phyloP scores from a whole-genome alignment of 2,113 vertebrate species.

The Thunnus thynnus region DNA sequence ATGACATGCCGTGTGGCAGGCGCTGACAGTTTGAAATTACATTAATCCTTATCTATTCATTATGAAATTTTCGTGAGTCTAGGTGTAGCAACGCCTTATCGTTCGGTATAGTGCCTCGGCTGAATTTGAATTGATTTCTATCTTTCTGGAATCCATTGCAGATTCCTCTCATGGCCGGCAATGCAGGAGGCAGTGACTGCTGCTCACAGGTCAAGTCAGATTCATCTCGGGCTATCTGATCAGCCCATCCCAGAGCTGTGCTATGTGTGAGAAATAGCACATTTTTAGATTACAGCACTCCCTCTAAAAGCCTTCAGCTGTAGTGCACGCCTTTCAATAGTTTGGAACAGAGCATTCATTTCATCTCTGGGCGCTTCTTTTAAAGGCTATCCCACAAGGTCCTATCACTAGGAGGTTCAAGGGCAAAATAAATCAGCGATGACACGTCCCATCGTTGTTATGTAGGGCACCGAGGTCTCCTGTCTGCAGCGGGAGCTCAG shows the following conservation, averaged over 20 bases:
- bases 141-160: conserved; percentile 68
- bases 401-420: conserved; percentile 77
- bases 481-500: conserved; percentile 61
- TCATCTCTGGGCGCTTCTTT: conserved; percentile 66
- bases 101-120: conserved; percentile 7
- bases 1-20: conserved; percentile 64
- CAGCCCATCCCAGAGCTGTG: conserved; percentile 56
- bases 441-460: conserved; percentile 74
- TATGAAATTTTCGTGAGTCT: conserved; percentile 63
- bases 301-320: conserved; percentile 72
- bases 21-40: conserved; percentile 74
- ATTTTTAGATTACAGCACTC: conserved; percentile 72
- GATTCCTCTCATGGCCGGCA: conserved; percentile 69
- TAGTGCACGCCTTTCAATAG: conserved; percentile 55
- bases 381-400: conserved; percentile 75
- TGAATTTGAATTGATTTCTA: conserved; percentile 74
- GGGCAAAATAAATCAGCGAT: conserved; percentile 82
- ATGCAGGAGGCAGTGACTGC: conserved; percentile 55
- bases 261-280: conserved; percentile 70
- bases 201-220: conserved; percentile 73
- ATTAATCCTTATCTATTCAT: conserved; percentile 78
- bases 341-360: conserved; percentile 64
- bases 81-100: conserved; percentile 60
- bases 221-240: conserved; percentile 74
- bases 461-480: conserved; percentile 73